These are phyloP conservation scores for Blastobasis adustella DNA, from an alignment of 2,888 invertebrate genomes.

Conservation along the genomic window DNA sequence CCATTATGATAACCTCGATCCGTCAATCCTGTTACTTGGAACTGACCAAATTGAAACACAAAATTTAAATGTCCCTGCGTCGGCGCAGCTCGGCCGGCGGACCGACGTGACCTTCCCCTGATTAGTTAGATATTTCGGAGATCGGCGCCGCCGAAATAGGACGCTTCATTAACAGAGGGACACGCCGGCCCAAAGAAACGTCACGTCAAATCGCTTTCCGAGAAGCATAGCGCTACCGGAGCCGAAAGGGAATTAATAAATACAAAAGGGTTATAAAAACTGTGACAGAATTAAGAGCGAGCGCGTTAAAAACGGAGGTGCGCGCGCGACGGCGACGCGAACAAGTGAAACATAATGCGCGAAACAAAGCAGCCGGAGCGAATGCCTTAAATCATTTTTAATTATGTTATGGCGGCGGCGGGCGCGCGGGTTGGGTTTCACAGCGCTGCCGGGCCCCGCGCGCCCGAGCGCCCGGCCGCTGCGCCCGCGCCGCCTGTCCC, in stretches of 20 bases:
- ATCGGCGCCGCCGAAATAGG: conserved; percentile 61
- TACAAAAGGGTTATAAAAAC: conserved; percentile 73
- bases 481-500: conserved; percentile 9
- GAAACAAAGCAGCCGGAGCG: conserved; percentile 75
- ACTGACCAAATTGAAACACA: too few relatives aligned
- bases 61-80: not conserved
- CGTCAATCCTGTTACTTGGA: too few relatives aligned
- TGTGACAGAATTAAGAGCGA: conserved; percentile 73
- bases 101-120: conserved; percentile 33
- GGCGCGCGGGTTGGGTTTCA: conserved; percentile 46
- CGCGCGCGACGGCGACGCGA: conserved; percentile 58
- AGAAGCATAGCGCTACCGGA: conserved; percentile 72
- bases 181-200: conserved; percentile 63
- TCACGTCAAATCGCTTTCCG: conserved; percentile 67
- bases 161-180: conserved; percentile 68
- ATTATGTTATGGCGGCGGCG: conserved; percentile 72
- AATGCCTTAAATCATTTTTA: conserved; percentile 75
- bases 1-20: not conserved
- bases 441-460: conserved; percentile 32
- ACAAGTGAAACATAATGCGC: conserved; percentile 75
- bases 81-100: not conserved
- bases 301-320: conserved; percentile 63
- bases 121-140: conserved; percentile 32
- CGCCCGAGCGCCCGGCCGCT: conserved; percentile 13
- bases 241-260: conserved; percentile 70